These are phyloP conservation scores for Coptodon bakossiorum DNA, from an alignment of 2,113 vertebrate genomes.

Conservation along the genomic window DNA sequence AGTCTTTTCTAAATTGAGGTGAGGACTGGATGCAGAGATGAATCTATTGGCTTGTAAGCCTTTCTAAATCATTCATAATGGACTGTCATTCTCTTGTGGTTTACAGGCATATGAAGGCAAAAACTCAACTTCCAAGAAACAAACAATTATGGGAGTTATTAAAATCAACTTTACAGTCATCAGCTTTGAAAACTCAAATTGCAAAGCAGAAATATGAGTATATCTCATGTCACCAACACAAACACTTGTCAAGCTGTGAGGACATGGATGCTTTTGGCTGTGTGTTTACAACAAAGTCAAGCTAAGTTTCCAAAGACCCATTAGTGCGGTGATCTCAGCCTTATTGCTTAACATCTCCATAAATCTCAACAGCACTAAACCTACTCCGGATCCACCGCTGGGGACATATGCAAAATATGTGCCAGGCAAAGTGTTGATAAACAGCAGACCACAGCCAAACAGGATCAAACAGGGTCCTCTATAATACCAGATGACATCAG, in stretches of 20 bases:
- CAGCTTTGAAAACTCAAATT: neutral
- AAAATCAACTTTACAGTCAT: neutral
- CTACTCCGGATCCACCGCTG: neutral
- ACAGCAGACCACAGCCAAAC: conserved; percentile 9
- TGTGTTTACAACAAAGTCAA: neutral
- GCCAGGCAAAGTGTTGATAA: conserved; percentile 13
- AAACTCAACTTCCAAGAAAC: neutral
- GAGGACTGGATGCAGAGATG: neutral
- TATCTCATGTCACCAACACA: neutral
- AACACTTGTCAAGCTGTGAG: neutral
- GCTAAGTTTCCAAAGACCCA: neutral
- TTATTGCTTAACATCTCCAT: conserved; percentile 6
- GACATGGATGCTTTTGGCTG: neutral
- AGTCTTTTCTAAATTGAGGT: conserved; percentile 9
- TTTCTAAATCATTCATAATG: neutral
- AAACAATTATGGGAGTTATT: neutral
- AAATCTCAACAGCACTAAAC: neutral
- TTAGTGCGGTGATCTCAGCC: conserved; percentile 16
- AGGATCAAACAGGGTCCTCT: conserved; percentile 3
- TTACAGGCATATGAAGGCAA: neutral
- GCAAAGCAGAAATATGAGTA: neutral
- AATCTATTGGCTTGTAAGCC: neutral
- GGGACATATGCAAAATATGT: neutral
- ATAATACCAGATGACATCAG: conserved; percentile 25
- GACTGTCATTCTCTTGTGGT: neutral